Evolutionary conservation across 2,888 invertebrate species (phyloP).

Genomic region (Pollenia angustigena): DNA sequence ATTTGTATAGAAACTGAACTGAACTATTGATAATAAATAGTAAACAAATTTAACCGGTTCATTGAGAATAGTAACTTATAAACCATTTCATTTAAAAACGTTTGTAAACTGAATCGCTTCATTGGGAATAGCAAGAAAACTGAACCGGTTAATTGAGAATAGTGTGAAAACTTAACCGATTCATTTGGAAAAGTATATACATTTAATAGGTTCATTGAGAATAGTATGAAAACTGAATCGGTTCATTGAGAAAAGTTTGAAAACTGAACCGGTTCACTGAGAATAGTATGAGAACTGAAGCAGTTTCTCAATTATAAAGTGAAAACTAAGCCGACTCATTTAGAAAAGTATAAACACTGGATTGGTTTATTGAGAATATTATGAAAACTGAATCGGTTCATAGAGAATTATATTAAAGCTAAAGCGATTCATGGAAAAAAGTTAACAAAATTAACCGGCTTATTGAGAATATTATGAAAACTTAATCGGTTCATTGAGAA

Average conservation of each 20-base stretch:
- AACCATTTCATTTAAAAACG: too few species aligned
- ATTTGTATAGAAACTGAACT: too few species aligned
- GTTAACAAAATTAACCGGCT: too few species aligned
- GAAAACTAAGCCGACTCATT: background rate
- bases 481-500: background rate
- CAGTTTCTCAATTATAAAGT: background rate
- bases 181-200: background rate
- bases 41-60: too few species aligned
- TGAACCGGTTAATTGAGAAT: background rate
- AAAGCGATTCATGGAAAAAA: too few species aligned
- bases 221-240: background rate
- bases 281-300: background rate
- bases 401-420: background rate
- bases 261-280: background rate
- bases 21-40: too few species aligned
- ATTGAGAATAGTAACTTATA: too few species aligned
- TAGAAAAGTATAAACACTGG: background rate
- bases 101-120: background rate
- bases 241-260: background rate
- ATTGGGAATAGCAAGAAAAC: background rate
- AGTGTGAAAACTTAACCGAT: background rate
- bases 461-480: background rate
- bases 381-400: background rate
- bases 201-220: accelerated
- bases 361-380: background rate